Base-by-base conservation (phyloP, 1,140 invertebrate genomes). In the Eupeodes corollae region DNA sequence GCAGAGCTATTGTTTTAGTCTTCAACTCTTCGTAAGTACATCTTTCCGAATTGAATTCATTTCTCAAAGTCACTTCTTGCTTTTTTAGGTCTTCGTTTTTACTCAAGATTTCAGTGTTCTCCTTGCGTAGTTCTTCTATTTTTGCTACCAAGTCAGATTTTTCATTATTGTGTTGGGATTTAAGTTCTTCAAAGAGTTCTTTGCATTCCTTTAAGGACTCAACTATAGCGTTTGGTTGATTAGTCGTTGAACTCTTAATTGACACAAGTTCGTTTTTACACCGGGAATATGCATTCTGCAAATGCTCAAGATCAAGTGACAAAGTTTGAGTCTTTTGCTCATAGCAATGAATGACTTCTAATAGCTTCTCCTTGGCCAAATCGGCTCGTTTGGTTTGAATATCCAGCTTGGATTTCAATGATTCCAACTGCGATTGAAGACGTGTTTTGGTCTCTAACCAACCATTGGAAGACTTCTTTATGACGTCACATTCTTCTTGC, bases 171-270 rank as follows among this genome's bases (percentile, higher is more conserved):
- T 82, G 80, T 49, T 79, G 77, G 26, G 52, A 48, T 50, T 81
- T 79, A 10, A 82, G 55, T 54, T 83, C 75, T 52, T 82, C 78
- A 48, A 80, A 76, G 47, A 79, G 65, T 46, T 70, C 63, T 63
- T 77, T 79, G 47, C 77, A 82, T 55, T 82, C 79, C 43, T 77
- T 74, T 1, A 83, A 70, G 2, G 76, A 73, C 19, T 76, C 72
- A 19, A 77, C 74, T 39, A 73, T 70, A 5, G 68, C 64, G 26
- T 78, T 71, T 13, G 79, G 55, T 15, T 77, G 54, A 39, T 71
- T 59, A 51, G 72, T 68, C 46, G 72, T 77, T 38, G 73, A 74
- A 34, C 74, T 76, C 56, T 75, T 75, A 0, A 79, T 49, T 38
- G 73, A 69, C 8, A 70, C 70, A 30, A 81, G 55, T 63, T 81